Conservation (phyloP, 1,140 invertebrate species). For the Caenorhabditis remanei region DNA sequence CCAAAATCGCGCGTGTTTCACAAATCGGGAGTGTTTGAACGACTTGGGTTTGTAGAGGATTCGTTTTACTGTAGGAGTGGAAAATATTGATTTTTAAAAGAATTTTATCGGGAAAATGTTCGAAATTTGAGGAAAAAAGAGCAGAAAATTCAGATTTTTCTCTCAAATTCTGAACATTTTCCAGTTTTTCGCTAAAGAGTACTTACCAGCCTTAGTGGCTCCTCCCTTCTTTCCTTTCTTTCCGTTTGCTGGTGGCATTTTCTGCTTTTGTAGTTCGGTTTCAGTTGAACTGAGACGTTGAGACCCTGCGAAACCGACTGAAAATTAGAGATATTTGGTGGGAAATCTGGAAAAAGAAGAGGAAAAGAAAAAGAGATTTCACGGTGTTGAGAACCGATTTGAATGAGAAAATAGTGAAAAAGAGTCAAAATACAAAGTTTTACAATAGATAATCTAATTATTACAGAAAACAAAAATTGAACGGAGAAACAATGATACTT, state of each 20-base stretch:
- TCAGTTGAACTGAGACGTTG: neutral
- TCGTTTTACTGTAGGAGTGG: constrained; percentile 1
- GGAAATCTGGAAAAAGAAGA: neutral
- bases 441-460: neutral
- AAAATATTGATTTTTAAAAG: neutral
- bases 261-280: neutral
- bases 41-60: neutral
- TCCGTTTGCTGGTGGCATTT: constrained; percentile 48
- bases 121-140: neutral
- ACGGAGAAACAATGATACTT: neutral
- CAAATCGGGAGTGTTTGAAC: constrained; percentile 14
- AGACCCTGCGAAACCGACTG: no score
- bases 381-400: no score
- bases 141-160: neutral
- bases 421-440: neutral
- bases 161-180: no score
- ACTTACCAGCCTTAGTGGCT: neutral
- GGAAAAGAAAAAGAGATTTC: neutral
- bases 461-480: neutral
- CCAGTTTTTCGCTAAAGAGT: no score
- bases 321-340: neutral
- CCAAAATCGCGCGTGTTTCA: constrained; percentile 20
- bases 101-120: no score
- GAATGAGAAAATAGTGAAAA: neutral
- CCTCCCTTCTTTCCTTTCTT: constrained; percentile 40